These are phyloP conservation scores for Corythornis cristatus DNA, from an alignment of 2,113 vertebrate genomes.

Conservation along the genomic window DNA sequence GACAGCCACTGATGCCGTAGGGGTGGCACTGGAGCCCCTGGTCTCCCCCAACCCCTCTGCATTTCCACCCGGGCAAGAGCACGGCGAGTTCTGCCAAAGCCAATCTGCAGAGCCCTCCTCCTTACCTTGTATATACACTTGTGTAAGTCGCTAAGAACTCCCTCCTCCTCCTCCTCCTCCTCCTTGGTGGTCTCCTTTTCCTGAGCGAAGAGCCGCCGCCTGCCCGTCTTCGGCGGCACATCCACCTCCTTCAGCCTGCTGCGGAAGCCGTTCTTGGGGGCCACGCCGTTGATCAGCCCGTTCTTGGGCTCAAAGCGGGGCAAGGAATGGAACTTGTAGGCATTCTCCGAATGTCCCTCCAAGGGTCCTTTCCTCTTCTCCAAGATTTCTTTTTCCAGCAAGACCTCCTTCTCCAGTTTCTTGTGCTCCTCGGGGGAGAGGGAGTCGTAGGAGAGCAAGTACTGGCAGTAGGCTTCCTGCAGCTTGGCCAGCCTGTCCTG, in stretches of 20 bases:
- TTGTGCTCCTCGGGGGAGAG: slow-evolving; percentile 90
- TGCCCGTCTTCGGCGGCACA: slow-evolving; percentile 88
- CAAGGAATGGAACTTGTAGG: slow-evolving; percentile 85
- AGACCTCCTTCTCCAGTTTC: slow-evolving; percentile 89
- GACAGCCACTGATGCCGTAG: background rate
- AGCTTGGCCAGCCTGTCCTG: slow-evolving; percentile 99
- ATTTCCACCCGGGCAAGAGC: background rate
- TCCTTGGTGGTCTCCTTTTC: slow-evolving; percentile 92
- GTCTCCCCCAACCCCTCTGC: accelerated
- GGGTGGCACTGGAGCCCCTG: background rate
- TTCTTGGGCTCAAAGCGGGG: slow-evolving; percentile 95
- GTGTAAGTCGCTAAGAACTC: slow-evolving; percentile 93
- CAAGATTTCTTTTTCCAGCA: slow-evolving; percentile 92
- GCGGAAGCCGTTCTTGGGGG: slow-evolving; percentile 88
- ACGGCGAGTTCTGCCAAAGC: accelerated
- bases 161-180: slow-evolving; percentile 84
- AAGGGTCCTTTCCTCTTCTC: slow-evolving; percentile 93
- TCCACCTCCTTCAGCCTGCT: slow-evolving; percentile 91
- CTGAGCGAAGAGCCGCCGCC: slow-evolving; percentile 96
- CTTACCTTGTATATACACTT: slow-evolving; percentile 98
- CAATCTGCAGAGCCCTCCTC: accelerated
- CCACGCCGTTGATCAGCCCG: slow-evolving; percentile 84
- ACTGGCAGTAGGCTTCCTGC: slow-evolving; percentile 99
- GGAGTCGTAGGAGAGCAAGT: slow-evolving; percentile 96
- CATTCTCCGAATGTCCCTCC: slow-evolving; percentile 88